A percentile compares a stretch with the other conserved stretches of the same genome.
Conservation (phyloP, 2,113 vertebrate species). For the Ondatra zibethicus region DNA sequence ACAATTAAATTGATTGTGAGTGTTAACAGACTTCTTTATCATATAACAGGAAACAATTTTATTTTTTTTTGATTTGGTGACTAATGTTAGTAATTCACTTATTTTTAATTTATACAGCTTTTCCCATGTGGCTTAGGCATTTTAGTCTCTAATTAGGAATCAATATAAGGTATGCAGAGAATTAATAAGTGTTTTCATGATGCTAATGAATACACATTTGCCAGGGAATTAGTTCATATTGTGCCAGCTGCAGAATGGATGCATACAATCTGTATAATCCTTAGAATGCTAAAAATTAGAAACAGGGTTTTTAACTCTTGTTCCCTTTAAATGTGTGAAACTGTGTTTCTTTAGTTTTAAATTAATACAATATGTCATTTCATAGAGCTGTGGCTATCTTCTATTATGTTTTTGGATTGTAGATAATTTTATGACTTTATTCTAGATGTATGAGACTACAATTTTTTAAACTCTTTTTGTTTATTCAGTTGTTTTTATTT, state of each 20-base stretch:
- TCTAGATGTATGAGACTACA: not conserved
- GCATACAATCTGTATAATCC: not conserved
- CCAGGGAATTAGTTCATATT: conserved; percentile 43
- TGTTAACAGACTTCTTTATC: conserved; percentile 1
- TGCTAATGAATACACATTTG: conserved; percentile 54
- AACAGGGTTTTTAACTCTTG: not conserved
- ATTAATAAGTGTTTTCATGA: conserved; percentile 62
- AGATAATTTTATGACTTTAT: not conserved
- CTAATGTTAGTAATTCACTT: conserved; percentile 68
- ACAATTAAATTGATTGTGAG: conserved; percentile 62
- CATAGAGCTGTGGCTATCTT: not conserved
- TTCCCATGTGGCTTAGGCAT: conserved; percentile 64
- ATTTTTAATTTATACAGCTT: conserved; percentile 72
- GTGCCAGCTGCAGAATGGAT: not conserved
- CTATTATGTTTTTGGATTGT: not conserved
- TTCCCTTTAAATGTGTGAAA: not conserved
- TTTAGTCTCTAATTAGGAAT: conserved; percentile 71
- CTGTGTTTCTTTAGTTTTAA: not conserved
- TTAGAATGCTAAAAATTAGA: not conserved
- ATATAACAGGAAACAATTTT: conserved; percentile 46
- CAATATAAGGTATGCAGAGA: conserved; percentile 47
- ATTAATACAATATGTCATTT: not conserved
- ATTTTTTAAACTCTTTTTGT: not conserved
- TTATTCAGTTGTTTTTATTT: too few species aligned
- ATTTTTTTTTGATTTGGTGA: conserved; percentile 45